Base-by-base conservation (phyloP, 2,888 invertebrate genomes). In the Caenorhabditis sulstoni region DNA sequence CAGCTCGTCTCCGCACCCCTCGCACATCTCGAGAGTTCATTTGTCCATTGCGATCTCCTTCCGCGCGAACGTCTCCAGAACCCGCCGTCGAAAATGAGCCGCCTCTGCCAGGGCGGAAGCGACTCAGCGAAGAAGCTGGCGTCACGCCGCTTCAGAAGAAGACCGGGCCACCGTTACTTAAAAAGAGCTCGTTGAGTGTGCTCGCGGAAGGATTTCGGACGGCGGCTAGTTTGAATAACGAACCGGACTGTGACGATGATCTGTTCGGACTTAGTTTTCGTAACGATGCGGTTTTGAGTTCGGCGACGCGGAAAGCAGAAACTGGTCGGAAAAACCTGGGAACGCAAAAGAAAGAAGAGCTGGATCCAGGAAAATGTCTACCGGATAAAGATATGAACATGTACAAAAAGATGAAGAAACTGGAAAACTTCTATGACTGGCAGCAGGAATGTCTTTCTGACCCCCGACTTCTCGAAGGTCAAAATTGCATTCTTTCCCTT, bases 381-480 rank as follows among this genome's bases (percentile, higher is more conserved):
- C 81, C 84, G 0, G 79, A 77, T 0, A 44, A 50, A 4, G 77
- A 79, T 41, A 75, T 67, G 74, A 64, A 76, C 16, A 79, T 67
- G 41, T 87, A 87, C 74, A 81, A 78, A 62, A 67, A 61, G 59
- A 76, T 79, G n/a, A 70, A 83, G 23, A 83, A 85, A 16, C 76
- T 87, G 23, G 62, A 74, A 0, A 73, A 81, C 20, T 76, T 87
- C 41, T 87, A 87, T 66, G 85, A 95, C 84, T 97, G 97, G 97
- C 97, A 98, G 92, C 93, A 94, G 85, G 95, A 96, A 91, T 97
- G 97, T 90, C 92, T 97, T 4, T 93, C 93, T 77, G 92, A 96
- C 44, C 93, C 93, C n/a, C 94, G 95, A 2, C 92, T 96, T 23
- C 91, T 92, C 74, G 91, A 93, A 12, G 93, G 94, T 47, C 93